A percentile compares a stretch with the other conserved stretches of the same genome.
These are phyloP conservation scores for Drosophila rellima DNA, from an alignment of 2,888 invertebrate genomes.

Conservation along the genomic window DNA sequence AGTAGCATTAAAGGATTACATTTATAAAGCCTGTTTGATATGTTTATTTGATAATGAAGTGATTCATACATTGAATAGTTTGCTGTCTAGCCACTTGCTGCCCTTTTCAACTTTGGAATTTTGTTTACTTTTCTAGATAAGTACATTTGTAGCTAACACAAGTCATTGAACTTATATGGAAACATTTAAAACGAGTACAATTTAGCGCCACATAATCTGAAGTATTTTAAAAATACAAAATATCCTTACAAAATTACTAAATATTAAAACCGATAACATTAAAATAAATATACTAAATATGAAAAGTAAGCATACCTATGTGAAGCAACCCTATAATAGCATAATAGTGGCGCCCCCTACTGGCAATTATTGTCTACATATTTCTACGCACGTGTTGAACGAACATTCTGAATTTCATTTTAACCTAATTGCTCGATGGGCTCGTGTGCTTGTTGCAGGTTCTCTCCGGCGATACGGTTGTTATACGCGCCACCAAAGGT, in stretches of 20 bases:
- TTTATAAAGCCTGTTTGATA: background rate
- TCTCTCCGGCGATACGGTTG: conserved; percentile 97
- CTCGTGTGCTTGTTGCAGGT: conserved; percentile 88
- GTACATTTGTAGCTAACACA: conserved; percentile 14
- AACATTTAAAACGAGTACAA: background rate
- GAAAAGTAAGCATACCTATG: conserved; percentile 32
- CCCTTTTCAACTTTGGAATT: conserved; percentile 9
- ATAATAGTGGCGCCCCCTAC: conserved; percentile 43
- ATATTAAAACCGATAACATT: background rate
- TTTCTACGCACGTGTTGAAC: conserved; percentile 38
- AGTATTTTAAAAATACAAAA: background rate
- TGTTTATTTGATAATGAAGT: background rate
- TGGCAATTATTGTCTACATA: conserved; percentile 10
- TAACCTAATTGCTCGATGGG: conserved; percentile 30
- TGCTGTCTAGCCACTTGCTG: background rate
- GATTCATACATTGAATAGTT: background rate
- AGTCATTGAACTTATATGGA: conserved; percentile 34
- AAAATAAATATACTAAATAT: conserved; percentile 6
- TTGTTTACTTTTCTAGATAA: conserved; percentile 43
- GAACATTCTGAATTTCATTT: conserved; percentile 17
- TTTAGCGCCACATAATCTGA: background rate
- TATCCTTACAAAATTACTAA: background rate
- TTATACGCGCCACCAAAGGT: conserved; percentile 93
- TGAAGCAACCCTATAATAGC: conserved; percentile 36
- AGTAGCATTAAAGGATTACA: conserved; percentile 10